Evolutionary conservation across 1,140 invertebrate species (phyloP).

Genomic region (Acromyrmex charruanus): DNA sequence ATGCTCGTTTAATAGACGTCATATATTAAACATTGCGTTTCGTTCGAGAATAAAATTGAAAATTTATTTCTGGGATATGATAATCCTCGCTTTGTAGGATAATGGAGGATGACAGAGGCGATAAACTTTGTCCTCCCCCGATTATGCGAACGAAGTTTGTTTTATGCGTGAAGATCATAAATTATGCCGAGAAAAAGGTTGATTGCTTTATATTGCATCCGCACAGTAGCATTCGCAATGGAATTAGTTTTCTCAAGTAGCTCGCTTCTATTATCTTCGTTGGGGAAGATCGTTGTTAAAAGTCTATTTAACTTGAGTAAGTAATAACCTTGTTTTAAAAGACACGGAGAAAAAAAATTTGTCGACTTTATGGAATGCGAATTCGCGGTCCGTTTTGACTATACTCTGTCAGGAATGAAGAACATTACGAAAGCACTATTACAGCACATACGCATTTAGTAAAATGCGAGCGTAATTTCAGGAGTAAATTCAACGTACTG

Average conservation of each 20-base stretch:
- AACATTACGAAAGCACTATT: not conserved
- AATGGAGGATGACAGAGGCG: constrained; percentile 35
- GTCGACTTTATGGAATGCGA: not conserved
- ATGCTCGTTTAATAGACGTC: constrained; percentile 15
- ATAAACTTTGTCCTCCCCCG: constrained; percentile 43
- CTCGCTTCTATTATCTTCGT: constrained; percentile 40
- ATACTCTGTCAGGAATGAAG: not conserved
- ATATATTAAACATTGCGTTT: constrained; percentile 29
- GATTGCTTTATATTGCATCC: constrained; percentile 59
- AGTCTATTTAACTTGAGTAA: constrained; percentile 58
- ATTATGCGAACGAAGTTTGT: constrained; percentile 32
- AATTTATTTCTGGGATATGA: constrained; percentile 35
- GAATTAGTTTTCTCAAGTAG: constrained; percentile 59
- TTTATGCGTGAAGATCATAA: constrained; percentile 51
- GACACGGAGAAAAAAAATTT: constrained; percentile 10
- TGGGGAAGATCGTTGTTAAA: constrained; percentile 52
- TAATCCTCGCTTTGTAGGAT: constrained; percentile 36
- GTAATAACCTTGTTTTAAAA: constrained; percentile 57
- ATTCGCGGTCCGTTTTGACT: constrained; percentile 33
- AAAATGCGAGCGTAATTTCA: not conserved
- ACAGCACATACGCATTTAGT: not conserved
- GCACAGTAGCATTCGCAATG: constrained; percentile 45
- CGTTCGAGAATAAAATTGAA: constrained; percentile 44
- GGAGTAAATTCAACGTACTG: not conserved
- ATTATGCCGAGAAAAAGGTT: constrained; percentile 53